Base-by-base conservation (phyloP, 2,888 invertebrate genomes). In the Odontothrips loti region DNA sequence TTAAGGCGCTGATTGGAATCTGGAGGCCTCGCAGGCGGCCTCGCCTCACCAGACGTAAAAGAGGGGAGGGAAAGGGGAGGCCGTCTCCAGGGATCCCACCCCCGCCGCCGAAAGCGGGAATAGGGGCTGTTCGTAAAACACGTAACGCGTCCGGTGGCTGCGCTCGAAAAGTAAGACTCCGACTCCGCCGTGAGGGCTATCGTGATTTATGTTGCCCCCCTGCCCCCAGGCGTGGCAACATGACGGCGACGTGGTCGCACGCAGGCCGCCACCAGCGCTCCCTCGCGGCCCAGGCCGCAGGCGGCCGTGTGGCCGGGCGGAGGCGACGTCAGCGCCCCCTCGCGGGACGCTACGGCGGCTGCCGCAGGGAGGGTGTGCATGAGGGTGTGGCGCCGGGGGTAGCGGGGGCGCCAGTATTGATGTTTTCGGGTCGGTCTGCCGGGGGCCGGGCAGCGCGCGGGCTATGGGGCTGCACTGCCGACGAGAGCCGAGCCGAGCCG, bases 301-400 rank as follows among this genome's bases (percentile, higher is more conserved):
- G 6, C 58, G 3, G 51, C 51, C 51, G 51, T 51, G 34, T 6
- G 51, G 51, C 10, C 15, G 51, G 51, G 58, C 17, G 15, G 58
- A 6, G 58, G 58, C 58, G 58, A 17, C 58, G 58, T 15, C 15
- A 58, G 58, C 58, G 58, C 58, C 58, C 58, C 68, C 68, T 8
- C 23, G 80, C 47, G 48, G 51, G 80, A 80, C 63, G 63, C 80
- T 29, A 29, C n/a, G 80, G 75, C 80, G 63, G 80, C 11, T 34
- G 2, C 23, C 27, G 68, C 68, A 11, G 23, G 68, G 68, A n/a
- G n/a, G n/a, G n/a, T n/a, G 15, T 17, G 58, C 58, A n/a, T n/a
- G 58, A 15, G 4, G 15, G 51, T 17, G 58, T 15, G 58, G 63
- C 63, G 63, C 63, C 11, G 68, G 58, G 58, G 12, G 17, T 17